Evolutionary conservation across 2,797 vertebrate genomes (phyloP), one percentile per base, ranked within the genome.

Genomic region (Molossus molossus): DNA sequence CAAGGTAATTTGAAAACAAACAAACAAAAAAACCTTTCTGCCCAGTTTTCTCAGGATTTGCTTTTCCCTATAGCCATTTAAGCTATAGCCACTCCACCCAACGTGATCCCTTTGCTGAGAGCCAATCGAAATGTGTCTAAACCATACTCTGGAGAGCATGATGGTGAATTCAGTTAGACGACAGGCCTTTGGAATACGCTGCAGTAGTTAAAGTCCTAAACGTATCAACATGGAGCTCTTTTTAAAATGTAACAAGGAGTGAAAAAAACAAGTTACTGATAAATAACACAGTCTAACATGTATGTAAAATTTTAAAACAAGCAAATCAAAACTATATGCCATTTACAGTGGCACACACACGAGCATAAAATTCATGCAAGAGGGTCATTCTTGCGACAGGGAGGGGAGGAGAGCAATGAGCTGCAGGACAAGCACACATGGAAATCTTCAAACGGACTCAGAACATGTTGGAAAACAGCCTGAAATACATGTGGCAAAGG

Each of bases 231-330:
- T 75, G 50, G 11, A 53, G 23, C 18, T 80, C 21, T 73, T 84
- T 96, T 76, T 73, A 14, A 13, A 93, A 80, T 40, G 5, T 50
- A 79, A 87, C 23, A 21, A 79, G 65, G 27, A 87, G 8, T 69
- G 18, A 27, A 65, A 33, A 82, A 70, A 65, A 3, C 27, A 75
- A 65, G 40, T 33, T 77, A 9, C 10, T 79, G 55, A 69, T 25
- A n/a, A 37, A 65, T 40, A 33, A 37, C 69, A 50, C 18, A 21
- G 23, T 86, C n/a, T 88, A 33, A 65, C 64, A 83, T 37, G 87
- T 55, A 64, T 29, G 20, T 20, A 67, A 94, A 90, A 29, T 86
- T 72, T 64, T 75, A 69, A 94, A 91, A 60, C 10, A 84, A 67
- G n/a, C 9, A 45, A 90, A 82, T 67, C 17, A 65, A 93, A 95